phyloP scores from a whole-genome alignment of 2,797 vertebrate species.

The Tarsius wallacei region DNA sequence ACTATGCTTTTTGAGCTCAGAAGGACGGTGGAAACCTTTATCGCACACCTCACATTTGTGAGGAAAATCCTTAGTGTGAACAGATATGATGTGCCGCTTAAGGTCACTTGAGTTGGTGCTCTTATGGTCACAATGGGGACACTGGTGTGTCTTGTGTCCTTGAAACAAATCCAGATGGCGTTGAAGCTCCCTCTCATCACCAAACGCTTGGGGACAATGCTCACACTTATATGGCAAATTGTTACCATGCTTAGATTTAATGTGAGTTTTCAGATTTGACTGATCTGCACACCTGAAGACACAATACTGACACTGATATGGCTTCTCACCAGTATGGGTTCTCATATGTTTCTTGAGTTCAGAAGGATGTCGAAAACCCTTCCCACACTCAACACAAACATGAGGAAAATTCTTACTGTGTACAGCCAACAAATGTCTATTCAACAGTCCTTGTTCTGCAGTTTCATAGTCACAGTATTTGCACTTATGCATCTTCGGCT shows the following conservation, averaged over 20 bases:
- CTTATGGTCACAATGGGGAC: conserved; percentile 95
- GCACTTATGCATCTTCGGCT: conserved; percentile 96
- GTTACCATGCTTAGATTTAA: conserved; percentile 95
- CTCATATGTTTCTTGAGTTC: conserved; percentile 97
- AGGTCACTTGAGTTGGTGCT: conserved; percentile 96
- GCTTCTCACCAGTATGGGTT: conserved; percentile 99
- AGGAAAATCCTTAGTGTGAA: conserved; percentile 96
- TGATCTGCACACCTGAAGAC: conserved; percentile 95
- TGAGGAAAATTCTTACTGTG: conserved; percentile 96
- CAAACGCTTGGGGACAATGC: conserved; percentile 95
- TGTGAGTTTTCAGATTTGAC: conserved; percentile 96
- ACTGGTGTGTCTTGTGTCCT: conserved; percentile 96
- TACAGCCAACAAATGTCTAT: conserved; percentile 94
- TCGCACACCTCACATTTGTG: conserved; percentile 96
- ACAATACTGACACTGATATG: conserved; percentile 97
- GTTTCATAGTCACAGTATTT: conserved; percentile 96
- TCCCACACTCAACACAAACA: conserved; percentile 95
- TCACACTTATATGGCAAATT: conserved; percentile 95
- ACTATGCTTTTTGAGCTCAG: conserved; percentile 96
- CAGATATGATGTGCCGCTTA: conserved; percentile 95
- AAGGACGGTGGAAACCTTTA: conserved; percentile 96
- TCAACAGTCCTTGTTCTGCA: conserved; percentile 95
- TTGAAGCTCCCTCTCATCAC: conserved; percentile 95
- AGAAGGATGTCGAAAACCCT: conserved; percentile 95
- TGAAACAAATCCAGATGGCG: conserved; percentile 97